These are phyloP conservation scores for Ctena decussata DNA, from an alignment of 2,888 invertebrate species.

Conservation along the genomic window DNA sequence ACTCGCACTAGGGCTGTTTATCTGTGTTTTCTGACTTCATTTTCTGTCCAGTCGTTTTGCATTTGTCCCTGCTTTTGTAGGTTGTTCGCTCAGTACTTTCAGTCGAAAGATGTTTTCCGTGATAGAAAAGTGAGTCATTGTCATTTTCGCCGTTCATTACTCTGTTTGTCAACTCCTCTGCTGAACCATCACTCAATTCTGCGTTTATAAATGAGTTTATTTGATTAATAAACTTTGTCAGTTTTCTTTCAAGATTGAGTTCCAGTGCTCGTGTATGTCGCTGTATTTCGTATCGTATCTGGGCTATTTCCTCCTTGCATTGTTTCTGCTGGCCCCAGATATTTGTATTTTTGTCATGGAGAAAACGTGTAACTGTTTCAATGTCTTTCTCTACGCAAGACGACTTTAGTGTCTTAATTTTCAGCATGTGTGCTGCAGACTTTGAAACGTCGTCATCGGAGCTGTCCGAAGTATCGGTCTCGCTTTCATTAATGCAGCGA, in stretches of 20 bases:
- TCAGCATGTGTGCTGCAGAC: slow-evolving; percentile 4
- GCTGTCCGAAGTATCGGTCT: background rate
- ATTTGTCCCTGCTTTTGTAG: background rate
- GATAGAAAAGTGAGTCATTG: too few species aligned
- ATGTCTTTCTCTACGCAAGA: background rate
- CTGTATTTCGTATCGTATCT: background rate
- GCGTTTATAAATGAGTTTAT: background rate
- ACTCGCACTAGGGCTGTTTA: background rate
- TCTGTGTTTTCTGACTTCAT: background rate
- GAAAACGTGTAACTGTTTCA: background rate
- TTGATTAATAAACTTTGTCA: background rate
- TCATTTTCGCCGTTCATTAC: background rate
- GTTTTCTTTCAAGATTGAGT: background rate
- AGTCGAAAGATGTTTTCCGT: background rate
- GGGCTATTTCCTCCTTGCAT: background rate
- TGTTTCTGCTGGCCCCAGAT: background rate
- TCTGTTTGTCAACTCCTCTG: background rate
- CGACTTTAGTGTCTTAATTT: background rate
- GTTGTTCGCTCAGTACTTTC: background rate
- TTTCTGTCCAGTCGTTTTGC: background rate
- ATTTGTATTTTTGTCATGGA: background rate
- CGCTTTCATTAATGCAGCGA: background rate
- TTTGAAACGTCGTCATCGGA: background rate
- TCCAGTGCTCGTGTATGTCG: background rate
- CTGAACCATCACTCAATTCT: background rate